Percentiles rank a stretch among this genome's conserved stretches.
phyloP scores from a whole-genome alignment of 2,113 vertebrate species.

The Laticauda laticaudata region DNA sequence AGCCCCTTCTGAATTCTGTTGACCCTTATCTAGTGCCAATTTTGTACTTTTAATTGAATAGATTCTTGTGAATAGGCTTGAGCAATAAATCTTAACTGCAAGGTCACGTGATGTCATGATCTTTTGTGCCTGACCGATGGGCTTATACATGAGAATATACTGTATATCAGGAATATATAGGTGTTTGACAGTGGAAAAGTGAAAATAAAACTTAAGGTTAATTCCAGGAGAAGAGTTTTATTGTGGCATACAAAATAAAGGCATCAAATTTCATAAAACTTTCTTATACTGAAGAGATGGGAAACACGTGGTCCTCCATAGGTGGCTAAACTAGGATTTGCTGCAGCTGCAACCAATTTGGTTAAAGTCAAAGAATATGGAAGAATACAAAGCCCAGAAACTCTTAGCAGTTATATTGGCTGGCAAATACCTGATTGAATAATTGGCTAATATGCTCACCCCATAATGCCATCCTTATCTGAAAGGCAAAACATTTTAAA shows the following conservation, averaged over 20 bases:
- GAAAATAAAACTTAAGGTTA: not conserved
- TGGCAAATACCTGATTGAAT: not conserved
- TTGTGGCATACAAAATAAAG: not conserved
- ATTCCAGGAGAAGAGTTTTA: not conserved
- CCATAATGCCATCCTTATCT: not conserved
- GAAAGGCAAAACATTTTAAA: not conserved
- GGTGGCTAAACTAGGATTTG: not conserved
- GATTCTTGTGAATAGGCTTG: not conserved
- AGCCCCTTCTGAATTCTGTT: not conserved
- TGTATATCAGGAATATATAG: not conserved
- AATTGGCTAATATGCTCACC: not conserved
- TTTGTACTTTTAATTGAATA: not conserved
- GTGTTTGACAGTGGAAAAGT: not conserved
- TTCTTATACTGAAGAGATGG: not conserved
- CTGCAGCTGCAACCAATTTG: not conserved
- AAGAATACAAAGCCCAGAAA: not conserved
- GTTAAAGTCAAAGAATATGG: not conserved
- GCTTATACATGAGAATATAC: not conserved
- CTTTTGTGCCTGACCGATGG: not conserved
- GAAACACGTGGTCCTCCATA: not conserved
- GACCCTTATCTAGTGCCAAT: not conserved
- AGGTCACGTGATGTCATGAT: not conserved
- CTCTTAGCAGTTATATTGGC: not conserved
- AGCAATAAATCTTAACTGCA: not conserved
- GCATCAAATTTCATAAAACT: not conserved